Conservation (phyloP, 2,113 vertebrate species). For the Brachypodius melanocephalos region DNA sequence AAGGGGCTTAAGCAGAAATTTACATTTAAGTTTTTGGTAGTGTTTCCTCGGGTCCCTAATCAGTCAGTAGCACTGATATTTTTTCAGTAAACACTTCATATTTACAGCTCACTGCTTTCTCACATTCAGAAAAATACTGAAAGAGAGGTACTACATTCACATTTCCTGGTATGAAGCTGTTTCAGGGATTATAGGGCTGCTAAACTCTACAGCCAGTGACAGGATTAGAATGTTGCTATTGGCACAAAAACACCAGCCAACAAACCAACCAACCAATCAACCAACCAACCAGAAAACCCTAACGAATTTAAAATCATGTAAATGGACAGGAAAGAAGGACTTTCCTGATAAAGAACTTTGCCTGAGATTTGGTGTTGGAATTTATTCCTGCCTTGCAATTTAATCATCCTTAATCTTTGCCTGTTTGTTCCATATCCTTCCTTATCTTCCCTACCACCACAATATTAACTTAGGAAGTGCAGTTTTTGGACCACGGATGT, state of each 20-base stretch:
- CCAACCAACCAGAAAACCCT: neutral
- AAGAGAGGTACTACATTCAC: neutral
- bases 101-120: neutral
- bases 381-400: neutral
- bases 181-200: neutral
- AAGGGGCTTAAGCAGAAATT: neutral
- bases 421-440: neutral
- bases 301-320: neutral
- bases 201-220: neutral
- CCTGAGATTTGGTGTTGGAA: neutral
- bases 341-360: neutral
- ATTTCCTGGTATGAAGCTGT: neutral
- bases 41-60: neutral
- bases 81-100: neutral
- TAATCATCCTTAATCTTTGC: neutral
- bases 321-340: neutral
- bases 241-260: neutral
- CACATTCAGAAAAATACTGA: neutral
- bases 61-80: neutral
- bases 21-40: neutral
- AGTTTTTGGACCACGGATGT: neutral
- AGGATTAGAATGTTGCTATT: neutral
- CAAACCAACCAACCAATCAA: neutral
- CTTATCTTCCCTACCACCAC: neutral
- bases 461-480: neutral